A percentile compares a stretch with the other conserved stretches of the same genome.
Conservation (phyloP, 2,113 vertebrate species). For the Lycaon pictus region DNA sequence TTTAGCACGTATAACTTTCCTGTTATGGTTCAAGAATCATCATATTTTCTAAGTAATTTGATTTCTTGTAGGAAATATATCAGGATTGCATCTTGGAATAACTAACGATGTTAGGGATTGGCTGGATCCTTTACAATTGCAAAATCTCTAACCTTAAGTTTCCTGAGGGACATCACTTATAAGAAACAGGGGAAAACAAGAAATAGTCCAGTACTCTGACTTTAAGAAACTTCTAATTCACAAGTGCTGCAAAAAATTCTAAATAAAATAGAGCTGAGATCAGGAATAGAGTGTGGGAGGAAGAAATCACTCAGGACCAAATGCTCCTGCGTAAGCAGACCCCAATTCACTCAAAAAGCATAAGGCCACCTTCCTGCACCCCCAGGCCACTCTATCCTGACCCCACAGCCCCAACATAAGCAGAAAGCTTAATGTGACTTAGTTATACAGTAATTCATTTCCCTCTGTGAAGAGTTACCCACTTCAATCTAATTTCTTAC, state of each 20-base stretch:
- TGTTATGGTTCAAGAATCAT: constrained; percentile 71
- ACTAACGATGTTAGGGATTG: not conserved
- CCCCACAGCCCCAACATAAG: not conserved
- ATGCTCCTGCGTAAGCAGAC: not conserved
- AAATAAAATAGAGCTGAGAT: not conserved
- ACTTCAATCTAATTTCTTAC: not conserved
- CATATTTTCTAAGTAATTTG: constrained; percentile 74
- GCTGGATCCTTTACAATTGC: constrained; percentile 36
- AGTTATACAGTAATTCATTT: not conserved
- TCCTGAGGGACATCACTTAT: constrained; percentile 1
- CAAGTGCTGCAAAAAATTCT: constrained; percentile 39
- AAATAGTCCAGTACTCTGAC: constrained; percentile 5
- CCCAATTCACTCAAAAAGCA: not conserved
- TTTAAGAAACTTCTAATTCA: constrained; percentile 50
- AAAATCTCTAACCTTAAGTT: constrained; percentile 48
- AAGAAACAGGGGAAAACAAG: constrained; percentile 33
- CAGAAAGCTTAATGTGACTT: not conserved
- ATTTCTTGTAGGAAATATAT: constrained; percentile 68
- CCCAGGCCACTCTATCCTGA: not conserved
- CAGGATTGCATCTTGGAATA: constrained; percentile 55
- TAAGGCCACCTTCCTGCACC: not conserved
- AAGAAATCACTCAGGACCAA: not conserved
- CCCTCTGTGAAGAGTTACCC: not conserved
- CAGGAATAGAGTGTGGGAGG: not conserved
- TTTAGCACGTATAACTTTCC: constrained; percentile 28